Evolutionary conservation across 2,113 vertebrate genomes (phyloP), one percentile per base, ranked within the genome.

Genomic region (Peromyscus leucopus): DNA sequence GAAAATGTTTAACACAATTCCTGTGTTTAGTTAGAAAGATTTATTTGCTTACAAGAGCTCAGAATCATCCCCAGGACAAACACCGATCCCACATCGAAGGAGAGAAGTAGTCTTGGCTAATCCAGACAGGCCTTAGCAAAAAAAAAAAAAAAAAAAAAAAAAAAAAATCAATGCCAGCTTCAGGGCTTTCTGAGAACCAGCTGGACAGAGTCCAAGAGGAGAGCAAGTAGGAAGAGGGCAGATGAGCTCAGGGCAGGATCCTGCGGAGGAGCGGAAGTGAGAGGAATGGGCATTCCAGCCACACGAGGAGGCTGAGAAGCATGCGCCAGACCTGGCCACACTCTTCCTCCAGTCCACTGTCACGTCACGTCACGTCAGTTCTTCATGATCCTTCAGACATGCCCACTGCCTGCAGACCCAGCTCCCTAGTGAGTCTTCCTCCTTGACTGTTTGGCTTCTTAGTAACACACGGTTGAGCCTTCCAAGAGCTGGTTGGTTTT

Each of bases 111-210:
- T 90, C 46, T 71, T 94, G 65, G 59, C 69, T 90, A 71, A 90
- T 94, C 86, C 21, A 39, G 55, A 96, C 31, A 42, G 57, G 83
- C 36, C 17, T 76, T 74, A 2, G 11, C 57, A 39, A 59, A n/a
- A 55, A 55, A 55, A 55, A 55, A n/a, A n/a, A n/a, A n/a, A n/a
- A n/a, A n/a, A n/a, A n/a, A n/a, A 55, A 55, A 55, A 55, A 55
- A 55, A 55, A 55, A 55, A 63, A 89, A 46, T 69, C 36, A 39
- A 1, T 39, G 63, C 36, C 74, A 90, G 61, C 24, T 28, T 93
- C 79, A 65, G 80, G 79, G 59, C 74, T 55, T 95, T 90, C 75
- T 85, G 90, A 93, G 87, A 97, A 94, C 28, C 26, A 22, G 61
- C 82, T 91, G 86, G 91, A 86, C 15, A 33, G 89, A 63, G 22